Base-by-base conservation (phyloP, 1,140 invertebrate genomes). In the Uloborus diversus region DNA sequence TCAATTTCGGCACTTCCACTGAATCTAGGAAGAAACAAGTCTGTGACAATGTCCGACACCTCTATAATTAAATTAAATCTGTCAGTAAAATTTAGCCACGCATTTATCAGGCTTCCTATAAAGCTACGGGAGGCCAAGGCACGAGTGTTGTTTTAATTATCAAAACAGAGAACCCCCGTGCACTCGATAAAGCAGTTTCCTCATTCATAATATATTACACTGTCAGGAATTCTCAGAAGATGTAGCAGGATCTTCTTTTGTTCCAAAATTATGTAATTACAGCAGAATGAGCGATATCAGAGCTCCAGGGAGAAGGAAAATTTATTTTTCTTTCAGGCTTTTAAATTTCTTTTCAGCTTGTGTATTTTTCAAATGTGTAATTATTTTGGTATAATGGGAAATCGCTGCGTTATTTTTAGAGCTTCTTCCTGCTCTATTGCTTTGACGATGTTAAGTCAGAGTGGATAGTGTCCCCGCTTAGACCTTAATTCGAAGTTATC, bases 1-100 rank as follows among this genome's bases (percentile, higher is more conserved):
- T 17, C 37, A 42, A 13, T 42, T 42, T 17, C 37, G 9, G 17
- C 9, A 42, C 37, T 42, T 13, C 9, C 2, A 13, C 37, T 42
- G 17, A 42, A 42, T 42, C 37, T 42, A 42, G 37, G 17, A 7
- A 56, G 23, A 9, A 56, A 70, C 57, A 70, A 70, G 66, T 49
- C 56, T 70, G 51, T 70, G 68, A 70, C 68, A 70, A 33, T 57
- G 68, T 33, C 37, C 25, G 30, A 70, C 53, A 57, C 37, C 68
- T 70, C 57, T 27, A 53, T 61, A 73, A 73, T 73, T 56, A 73
- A 73, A 73, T 73, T 62, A 73, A 73, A 73, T 73, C 70, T 61
- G 70, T 73, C 70, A 73, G 56, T 62, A 73, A 73, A 73, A 73
- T 73, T 73, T 62, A 62, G 56, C 56, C 3, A 25, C 37, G 42